Evolutionary conservation across 2,888 invertebrate species (phyloP).

Genomic region (Pycnomerus fuliginosus): DNA sequence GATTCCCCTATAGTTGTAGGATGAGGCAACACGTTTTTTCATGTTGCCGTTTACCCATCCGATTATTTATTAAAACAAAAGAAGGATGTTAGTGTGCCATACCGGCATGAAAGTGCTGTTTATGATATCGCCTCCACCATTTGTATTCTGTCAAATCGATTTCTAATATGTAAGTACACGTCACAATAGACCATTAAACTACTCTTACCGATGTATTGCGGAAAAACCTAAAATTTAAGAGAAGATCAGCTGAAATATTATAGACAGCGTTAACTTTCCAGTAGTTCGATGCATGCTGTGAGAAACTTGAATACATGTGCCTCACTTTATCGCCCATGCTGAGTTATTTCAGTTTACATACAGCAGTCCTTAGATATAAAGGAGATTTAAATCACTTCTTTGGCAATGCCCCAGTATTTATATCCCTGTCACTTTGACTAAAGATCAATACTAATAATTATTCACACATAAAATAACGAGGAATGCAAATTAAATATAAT

Average conservation of each 20-base stretch:
- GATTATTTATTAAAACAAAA: no score
- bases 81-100: slow-evolving; percentile 17
- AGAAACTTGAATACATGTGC: slow-evolving; percentile 35
- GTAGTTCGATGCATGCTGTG: slow-evolving; percentile 37
- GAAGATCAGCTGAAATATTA: slow-evolving; percentile 23
- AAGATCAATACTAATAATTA: no score
- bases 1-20: no score
- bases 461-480: no score
- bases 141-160: slow-evolving; percentile 6
- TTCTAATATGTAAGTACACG: slow-evolving; percentile 8
- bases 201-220: slow-evolving; percentile 8
- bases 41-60: no score
- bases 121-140: slow-evolving; percentile 4
- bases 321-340: slow-evolving; percentile 34
- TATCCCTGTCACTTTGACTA: no score
- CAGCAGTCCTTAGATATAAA: slow-evolving; percentile 34
- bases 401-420: no score
- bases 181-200: slow-evolving; percentile 5
- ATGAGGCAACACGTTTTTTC: no score
- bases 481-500: no score
- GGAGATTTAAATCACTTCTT: slow-evolving; percentile 29
- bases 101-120: slow-evolving; percentile 11
- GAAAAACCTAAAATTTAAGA: slow-evolving; percentile 23
- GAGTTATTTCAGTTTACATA: slow-evolving; percentile 35
- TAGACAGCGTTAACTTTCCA: slow-evolving; percentile 29